Percentiles rank a stretch among this genome's conserved stretches.
Evolutionary conservation across 1,140 invertebrate species (phyloP).

Genomic region (Nomia melanderi): DNA sequence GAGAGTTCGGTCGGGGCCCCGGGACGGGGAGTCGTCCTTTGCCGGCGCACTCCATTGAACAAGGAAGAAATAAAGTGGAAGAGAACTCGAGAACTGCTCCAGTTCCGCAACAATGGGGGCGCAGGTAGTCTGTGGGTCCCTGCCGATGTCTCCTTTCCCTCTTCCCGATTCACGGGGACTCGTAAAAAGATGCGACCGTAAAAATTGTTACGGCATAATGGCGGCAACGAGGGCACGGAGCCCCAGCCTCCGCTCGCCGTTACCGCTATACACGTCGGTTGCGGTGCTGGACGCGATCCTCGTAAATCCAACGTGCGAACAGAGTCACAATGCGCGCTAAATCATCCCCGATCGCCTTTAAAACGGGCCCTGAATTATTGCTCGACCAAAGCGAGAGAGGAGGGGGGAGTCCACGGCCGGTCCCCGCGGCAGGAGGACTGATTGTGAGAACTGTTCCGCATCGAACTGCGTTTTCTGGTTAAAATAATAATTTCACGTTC

Average conservation of each 20-base stretch:
- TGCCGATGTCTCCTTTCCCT: constrained; percentile 9
- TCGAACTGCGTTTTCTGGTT: too few species aligned
- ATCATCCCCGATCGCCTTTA: constrained; percentile 68
- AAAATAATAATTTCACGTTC: too few species aligned
- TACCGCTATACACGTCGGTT: constrained; percentile 63
- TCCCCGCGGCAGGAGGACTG: neutral
- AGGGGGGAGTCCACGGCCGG: constrained; percentile 13
- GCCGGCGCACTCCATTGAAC: constrained; percentile 62
- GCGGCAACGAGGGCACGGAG: constrained; percentile 57
- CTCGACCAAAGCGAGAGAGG: neutral
- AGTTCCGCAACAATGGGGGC: constrained; percentile 65
- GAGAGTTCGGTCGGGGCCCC: too few species aligned
- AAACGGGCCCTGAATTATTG: constrained; percentile 70
- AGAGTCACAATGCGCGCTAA: constrained; percentile 70
- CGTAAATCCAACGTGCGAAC: constrained; percentile 73
- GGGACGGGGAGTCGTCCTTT: constrained; percentile 37
- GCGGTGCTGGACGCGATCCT: constrained; percentile 44
- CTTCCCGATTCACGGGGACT: constrained; percentile 4
- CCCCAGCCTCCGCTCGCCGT: constrained; percentile 47
- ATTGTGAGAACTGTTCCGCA: constrained; percentile 28
- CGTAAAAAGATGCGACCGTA: constrained; percentile 54
- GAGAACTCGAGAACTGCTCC: constrained; percentile 69
- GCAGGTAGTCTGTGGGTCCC: constrained; percentile 61
- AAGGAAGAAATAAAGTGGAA: constrained; percentile 67
- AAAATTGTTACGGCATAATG: constrained; percentile 70